phyloP scores from a whole-genome alignment of 2,888 invertebrate species.

The Gryllus longicercus region DNA sequence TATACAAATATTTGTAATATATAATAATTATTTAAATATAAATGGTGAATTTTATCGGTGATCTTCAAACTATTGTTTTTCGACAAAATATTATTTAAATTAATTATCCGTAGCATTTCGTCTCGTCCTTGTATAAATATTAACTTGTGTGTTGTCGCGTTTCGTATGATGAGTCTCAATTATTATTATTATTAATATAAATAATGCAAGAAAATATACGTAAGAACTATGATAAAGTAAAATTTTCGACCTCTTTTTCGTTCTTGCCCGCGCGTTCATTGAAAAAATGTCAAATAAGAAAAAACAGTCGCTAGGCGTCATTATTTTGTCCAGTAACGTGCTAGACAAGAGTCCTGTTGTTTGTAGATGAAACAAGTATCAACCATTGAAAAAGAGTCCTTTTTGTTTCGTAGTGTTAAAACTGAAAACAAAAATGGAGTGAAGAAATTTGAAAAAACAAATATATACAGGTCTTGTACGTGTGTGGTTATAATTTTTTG shows the following conservation, averaged over 20 bases:
- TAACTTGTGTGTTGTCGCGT: conserved; percentile 17
- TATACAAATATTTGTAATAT: conserved; percentile 34
- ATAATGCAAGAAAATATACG: conserved; percentile 29
- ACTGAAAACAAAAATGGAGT: conserved; percentile 5
- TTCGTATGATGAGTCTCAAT: conserved; percentile 3
- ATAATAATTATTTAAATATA: conserved; percentile 32
- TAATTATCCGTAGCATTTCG: conserved; percentile 7
- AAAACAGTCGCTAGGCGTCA: conserved; percentile 23
- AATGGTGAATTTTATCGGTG: conserved; percentile 27
- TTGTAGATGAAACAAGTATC: conserved; percentile 1
- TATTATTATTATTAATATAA: conserved; percentile 21
- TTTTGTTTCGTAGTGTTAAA: conserved; percentile 2
- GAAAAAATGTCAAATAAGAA: conserved; percentile 28
- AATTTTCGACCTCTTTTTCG: conserved; percentile 19
- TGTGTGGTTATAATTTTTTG: conserved; percentile 27
- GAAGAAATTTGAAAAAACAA: conserved; percentile 8
- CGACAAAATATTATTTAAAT: conserved; percentile 1
- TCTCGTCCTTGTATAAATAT: conserved; percentile 32
- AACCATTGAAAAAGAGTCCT: conserved; percentile 11
- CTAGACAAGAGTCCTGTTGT: conserved; percentile 22
- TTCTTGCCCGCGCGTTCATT: conserved; percentile 29
- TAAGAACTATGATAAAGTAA: conserved; percentile 30
- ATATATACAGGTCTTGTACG: conserved; percentile 17
- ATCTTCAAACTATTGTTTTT: conserved; percentile 26
- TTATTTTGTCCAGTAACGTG: conserved; percentile 28